Evolutionary conservation across 1,140 invertebrate genomes (phyloP), one percentile per base, ranked within the genome.

Genomic region (Polypedilum pembai): DNA sequence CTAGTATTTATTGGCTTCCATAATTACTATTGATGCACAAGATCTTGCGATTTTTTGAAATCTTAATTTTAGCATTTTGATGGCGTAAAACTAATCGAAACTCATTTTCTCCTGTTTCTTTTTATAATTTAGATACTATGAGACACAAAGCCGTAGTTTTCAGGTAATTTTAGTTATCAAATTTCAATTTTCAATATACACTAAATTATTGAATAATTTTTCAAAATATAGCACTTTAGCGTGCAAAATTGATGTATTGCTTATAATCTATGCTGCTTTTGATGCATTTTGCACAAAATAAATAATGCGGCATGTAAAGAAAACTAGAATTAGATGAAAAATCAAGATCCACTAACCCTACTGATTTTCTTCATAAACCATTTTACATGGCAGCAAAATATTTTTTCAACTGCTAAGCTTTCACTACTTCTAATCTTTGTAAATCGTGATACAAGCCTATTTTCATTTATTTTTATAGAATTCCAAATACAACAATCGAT

Each of bases 401-500:
- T n/a, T n/a, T n/a, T n/a, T n/a, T n/a, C n/a, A n/a, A n/a, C n/a
- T n/a, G n/a, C 45, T 15, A 56, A 56, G 7, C 10, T 56, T 17
- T 17, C 45, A 17, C n/a, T 17, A 56, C 8, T 56, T 56, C 45
- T 56, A 17, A 56, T 15, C 10, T 12, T 56, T 56, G 3, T 56
- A 17, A 15, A 15, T 56, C n/a, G 10, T 17, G 10, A 15, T 17
- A 12, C 1, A 56, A 56, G 2, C 1, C 10, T 56, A 56, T 56
- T 15, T 56, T 56, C 1, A 17, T 56, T 56, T 17, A 3, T 8
- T 17, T 66, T 66, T 20, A 1, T 69, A 69, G 65, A 20, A 20
- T 21, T 20, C 17, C 65, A 69, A 69, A 69, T 69, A 69, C 65
- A 69, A 21, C 65, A 69, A 21, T 18, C 65, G 65, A 69, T 20